Percentiles rank a stretch among this genome's conserved stretches.
These are phyloP conservation scores for Salvator merianae DNA, from an alignment of 2,113 vertebrate species.

Conservation along the genomic window DNA sequence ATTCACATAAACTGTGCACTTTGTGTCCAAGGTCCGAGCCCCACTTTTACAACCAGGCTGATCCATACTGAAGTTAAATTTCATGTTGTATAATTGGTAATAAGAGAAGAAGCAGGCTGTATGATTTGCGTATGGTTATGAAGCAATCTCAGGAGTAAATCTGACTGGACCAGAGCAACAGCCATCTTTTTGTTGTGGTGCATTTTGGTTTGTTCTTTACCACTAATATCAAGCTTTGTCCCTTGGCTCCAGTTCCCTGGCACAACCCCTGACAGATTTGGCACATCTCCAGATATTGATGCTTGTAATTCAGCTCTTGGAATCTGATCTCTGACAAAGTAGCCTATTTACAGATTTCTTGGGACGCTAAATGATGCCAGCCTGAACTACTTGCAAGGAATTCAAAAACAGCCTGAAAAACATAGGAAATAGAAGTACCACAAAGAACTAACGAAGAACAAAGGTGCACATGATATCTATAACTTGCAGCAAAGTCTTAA, in stretches of 20 bases:
- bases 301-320: neutral
- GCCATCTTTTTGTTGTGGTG: neutral
- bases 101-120: too few relatives aligned
- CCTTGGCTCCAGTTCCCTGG: neutral
- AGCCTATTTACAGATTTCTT: neutral
- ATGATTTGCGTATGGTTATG: too few relatives aligned
- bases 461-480: constrained; percentile 26
- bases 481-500: constrained; percentile 29
- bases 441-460: neutral
- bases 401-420: neutral
- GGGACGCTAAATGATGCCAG: neutral
- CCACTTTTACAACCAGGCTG: too few relatives aligned
- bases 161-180: neutral
- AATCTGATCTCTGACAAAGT: neutral
- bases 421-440: neutral
- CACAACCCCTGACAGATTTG: neutral
- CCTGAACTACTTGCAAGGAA: neutral
- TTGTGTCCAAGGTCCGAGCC: too few relatives aligned
- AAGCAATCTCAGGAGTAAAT: too few relatives aligned
- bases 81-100: too few relatives aligned
- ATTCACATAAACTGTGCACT: too few relatives aligned
- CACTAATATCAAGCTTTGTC: neutral
- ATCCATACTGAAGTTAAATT: too few relatives aligned
- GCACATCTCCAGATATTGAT: neutral
- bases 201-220: neutral